Evolutionary conservation across 2,113 vertebrate species (phyloP).

Genomic region (Limanda limanda): DNA sequence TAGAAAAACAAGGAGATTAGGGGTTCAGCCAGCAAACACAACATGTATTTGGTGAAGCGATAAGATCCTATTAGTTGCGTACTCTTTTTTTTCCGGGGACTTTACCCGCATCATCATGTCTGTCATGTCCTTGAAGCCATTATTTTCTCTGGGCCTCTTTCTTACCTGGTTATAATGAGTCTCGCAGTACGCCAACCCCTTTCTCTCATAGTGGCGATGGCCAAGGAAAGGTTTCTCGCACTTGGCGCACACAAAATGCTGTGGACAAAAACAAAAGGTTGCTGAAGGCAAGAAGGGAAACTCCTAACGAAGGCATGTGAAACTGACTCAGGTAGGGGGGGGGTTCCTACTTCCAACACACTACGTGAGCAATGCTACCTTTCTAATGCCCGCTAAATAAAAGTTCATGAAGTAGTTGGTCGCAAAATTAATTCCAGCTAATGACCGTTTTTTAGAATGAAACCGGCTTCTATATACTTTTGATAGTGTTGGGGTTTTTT

Average conservation of each 20-base stretch:
- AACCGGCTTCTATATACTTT: conserved; percentile 16
- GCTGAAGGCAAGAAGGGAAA: not conserved
- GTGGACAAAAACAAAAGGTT: conserved; percentile 63
- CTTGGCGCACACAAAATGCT: conserved; percentile 99
- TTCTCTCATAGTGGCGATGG: conserved; percentile 97
- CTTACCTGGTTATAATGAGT: conserved; percentile 98
- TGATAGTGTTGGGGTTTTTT: conserved; percentile 17
- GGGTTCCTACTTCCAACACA: conserved; percentile 4
- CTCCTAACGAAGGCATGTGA: not conserved
- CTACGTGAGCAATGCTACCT: not conserved
- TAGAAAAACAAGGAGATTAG: conserved; percentile 35
- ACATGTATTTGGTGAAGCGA: conserved; percentile 5
- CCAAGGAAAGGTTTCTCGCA: conserved; percentile 99
- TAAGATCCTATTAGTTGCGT: not conserved
- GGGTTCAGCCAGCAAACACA: conserved; percentile 7
- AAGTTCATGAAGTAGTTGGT: conserved; percentile 18
- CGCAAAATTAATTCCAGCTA: conserved; percentile 28
- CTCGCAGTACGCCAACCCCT: conserved; percentile 96
- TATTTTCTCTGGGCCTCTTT: not conserved
- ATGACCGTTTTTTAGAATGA: conserved; percentile 39
- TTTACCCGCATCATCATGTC: not conserved
- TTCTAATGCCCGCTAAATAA: conserved; percentile 1
- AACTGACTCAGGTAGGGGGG: not conserved
- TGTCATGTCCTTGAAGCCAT: not conserved
- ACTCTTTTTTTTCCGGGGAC: not conserved